phyloP scores from a whole-genome alignment of 1,140 invertebrate genomes.

The Zaprionus taronus region DNA sequence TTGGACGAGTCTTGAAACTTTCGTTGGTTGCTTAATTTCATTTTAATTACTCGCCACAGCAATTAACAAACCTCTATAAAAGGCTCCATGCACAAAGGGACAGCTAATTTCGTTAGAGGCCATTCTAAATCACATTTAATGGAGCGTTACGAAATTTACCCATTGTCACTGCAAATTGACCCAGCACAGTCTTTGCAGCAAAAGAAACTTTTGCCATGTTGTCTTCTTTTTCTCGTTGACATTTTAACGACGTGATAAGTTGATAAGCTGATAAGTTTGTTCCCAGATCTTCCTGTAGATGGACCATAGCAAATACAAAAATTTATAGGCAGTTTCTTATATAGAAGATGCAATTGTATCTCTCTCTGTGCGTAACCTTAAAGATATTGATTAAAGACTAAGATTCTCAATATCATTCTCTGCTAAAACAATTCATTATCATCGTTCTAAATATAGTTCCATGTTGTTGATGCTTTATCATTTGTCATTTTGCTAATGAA shows the following conservation, averaged over 20 bases:
- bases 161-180: slow-evolving; percentile 20
- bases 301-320: neutral
- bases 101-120: slow-evolving; percentile 35
- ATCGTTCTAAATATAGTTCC: neutral
- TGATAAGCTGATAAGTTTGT: slow-evolving; percentile 1
- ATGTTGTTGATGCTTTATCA: neutral
- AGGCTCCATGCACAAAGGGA: slow-evolving; percentile 22
- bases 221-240: neutral
- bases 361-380: too few relatives aligned
- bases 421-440: neutral
- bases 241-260: neutral
- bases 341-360: too few relatives aligned
- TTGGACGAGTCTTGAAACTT: slow-evolving; percentile 5
- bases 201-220: neutral
- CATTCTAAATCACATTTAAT: slow-evolving; percentile 24
- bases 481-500: slow-evolving; percentile 1
- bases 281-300: neutral
- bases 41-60: slow-evolving; percentile 50
- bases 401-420: neutral
- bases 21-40: slow-evolving; percentile 38
- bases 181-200: neutral
- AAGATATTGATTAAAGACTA: neutral
- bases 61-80: slow-evolving; percentile 37
- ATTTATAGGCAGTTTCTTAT: too few relatives aligned
- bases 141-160: slow-evolving; percentile 27